Evolutionary conservation across 2,888 invertebrate genomes (phyloP), one percentile per base, ranked within the genome.

Genomic region (Julus scandinavius): DNA sequence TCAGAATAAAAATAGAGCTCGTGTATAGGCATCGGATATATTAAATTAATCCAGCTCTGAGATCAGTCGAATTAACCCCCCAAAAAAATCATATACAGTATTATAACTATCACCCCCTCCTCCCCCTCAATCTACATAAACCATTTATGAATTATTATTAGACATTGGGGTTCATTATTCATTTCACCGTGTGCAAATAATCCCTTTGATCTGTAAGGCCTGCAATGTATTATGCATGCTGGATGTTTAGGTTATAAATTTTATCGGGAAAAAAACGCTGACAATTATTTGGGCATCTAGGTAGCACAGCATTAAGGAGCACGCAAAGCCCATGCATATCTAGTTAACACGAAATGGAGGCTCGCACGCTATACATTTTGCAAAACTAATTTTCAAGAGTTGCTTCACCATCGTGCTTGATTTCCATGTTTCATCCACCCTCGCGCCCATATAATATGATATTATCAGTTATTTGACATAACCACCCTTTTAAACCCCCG

Each of bases 381-480:
- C 38, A 80, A 80, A 80, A 80, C 80, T 80, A 38, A 80, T 80
- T 80, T 80, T 38, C 80, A 29, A 45, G 80, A 80, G 80, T 80
- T 80, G 11, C 80, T 38, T 80, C 38, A 29, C 45, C 80, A 11
- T 38, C 38, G 80, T 80, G 80, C 13, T 80, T 80, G 29, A 80
- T 80, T 80, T 80, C 38, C 80, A 80, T 38, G 80, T 80, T 80
- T 20, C 80, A 80, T 80, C 80, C 80, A 80, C 80, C 80, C 80
- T 80, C 80, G 29, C 38, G 9, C 80, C 38, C 80, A 80, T 80
- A 80, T 80, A 80, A 9, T 29, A 80, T 80, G 80, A 80, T 80
- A 38, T 29, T 38, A 80, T 80, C 80, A 80, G 80, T 80, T 38
- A 80, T 80, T 80, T 80, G 80, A 80, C 80, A 80, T 80, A 80